These are phyloP conservation scores for Drosophila orosa DNA, from an alignment of 1,140 invertebrate genomes.

Conservation along the genomic window DNA sequence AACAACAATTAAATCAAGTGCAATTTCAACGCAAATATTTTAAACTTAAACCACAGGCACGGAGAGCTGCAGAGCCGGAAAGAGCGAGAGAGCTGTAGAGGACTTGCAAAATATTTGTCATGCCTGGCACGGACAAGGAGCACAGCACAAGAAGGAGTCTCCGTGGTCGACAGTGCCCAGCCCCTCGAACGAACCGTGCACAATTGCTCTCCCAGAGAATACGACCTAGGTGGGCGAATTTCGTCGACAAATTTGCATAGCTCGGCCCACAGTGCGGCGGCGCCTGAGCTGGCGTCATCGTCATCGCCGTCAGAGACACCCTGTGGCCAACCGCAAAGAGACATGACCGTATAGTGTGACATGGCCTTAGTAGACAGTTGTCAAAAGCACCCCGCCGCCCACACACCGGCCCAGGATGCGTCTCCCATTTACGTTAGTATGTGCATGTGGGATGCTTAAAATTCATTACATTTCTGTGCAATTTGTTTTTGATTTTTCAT, in stretches of 20 bases:
- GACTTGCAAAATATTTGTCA: slow-evolving; percentile 79
- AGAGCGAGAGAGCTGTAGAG: slow-evolving; percentile 40
- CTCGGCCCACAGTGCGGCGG: slow-evolving; percentile 25
- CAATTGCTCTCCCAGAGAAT: background rate
- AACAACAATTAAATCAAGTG: slow-evolving; percentile 82
- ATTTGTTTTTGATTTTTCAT: slow-evolving; percentile 82
- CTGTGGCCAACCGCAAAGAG: slow-evolving; percentile 80
- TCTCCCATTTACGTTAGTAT: slow-evolving; percentile 19
- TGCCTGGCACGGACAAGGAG: slow-evolving; percentile 71
- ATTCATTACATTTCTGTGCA: slow-evolving; percentile 80
- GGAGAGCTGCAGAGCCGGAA: slow-evolving; percentile 19
- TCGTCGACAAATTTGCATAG: background rate
- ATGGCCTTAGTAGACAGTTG: slow-evolving; percentile 80
- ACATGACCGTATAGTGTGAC: slow-evolving; percentile 78
- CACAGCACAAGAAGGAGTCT: slow-evolving; percentile 55
- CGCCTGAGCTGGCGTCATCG: slow-evolving; percentile 27
- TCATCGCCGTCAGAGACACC: slow-evolving; percentile 74
- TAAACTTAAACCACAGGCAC: slow-evolving; percentile 69
- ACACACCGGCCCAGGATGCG: slow-evolving; percentile 9
- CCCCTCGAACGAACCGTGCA: background rate
- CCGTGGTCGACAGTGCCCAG: slow-evolving; percentile 34
- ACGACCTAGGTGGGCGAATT: background rate
- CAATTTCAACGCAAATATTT: slow-evolving; percentile 81
- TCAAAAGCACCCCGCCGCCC: slow-evolving; percentile 62
- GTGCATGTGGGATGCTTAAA: slow-evolving; percentile 75